These are phyloP conservation scores for Forbesichthys agassizii DNA, from an alignment of 2,113 vertebrate species.

Conservation along the genomic window DNA sequence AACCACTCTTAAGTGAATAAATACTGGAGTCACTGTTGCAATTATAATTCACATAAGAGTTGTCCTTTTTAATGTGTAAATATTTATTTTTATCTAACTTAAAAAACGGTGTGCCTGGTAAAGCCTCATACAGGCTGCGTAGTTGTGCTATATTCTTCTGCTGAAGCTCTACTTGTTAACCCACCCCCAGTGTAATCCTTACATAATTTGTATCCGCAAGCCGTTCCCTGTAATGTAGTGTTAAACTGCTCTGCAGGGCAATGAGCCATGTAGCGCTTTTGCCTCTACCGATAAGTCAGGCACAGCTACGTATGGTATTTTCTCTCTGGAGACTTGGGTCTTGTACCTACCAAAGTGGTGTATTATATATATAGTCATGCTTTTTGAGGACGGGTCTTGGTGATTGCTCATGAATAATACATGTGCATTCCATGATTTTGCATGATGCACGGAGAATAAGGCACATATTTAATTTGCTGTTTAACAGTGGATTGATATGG, in stretches of 20 bases:
- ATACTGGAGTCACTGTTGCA: no score
- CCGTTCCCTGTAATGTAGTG: conserved; percentile 46
- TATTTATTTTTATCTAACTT: neutral
- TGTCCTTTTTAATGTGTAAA: neutral
- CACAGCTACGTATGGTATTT: conserved; percentile 32
- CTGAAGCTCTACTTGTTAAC: conserved; percentile 45
- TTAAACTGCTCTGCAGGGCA: conserved; percentile 50
- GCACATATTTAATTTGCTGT: conserved; percentile 15
- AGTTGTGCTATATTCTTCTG: conserved; percentile 48
- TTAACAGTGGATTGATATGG: no score
- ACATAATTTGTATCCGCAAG: conserved; percentile 51
- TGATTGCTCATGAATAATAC: conserved; percentile 51
- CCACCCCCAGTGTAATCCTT: conserved; percentile 51
- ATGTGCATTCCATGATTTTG: conserved; percentile 53
- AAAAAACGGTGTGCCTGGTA: conserved; percentile 10
- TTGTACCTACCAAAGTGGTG: conserved; percentile 45
- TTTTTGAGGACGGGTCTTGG: conserved; percentile 51
- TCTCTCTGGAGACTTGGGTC: conserved; percentile 32
- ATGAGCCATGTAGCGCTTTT: conserved; percentile 31
- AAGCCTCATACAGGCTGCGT: conserved; percentile 31
- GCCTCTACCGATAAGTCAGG: conserved; percentile 34
- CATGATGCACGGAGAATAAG: conserved; percentile 41
- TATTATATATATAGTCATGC: conserved; percentile 55
- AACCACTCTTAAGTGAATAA: no score
- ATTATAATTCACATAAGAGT: neutral